These are phyloP conservation scores for Athripsodes cinereus DNA, from an alignment of 2,888 invertebrate species.

Conservation along the genomic window DNA sequence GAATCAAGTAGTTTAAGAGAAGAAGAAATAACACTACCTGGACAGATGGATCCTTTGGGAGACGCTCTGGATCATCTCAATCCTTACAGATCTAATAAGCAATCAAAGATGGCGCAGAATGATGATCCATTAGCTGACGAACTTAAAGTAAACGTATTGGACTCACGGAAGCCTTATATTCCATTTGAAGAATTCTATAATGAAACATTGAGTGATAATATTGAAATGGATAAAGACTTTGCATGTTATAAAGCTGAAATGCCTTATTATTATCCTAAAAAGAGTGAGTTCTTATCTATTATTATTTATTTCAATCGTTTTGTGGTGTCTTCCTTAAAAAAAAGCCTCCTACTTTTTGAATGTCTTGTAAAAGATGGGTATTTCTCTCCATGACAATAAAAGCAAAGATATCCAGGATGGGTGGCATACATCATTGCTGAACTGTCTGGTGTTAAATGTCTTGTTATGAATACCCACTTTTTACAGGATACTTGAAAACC, in stretches of 20 bases:
- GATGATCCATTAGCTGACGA: conserved; percentile 51
- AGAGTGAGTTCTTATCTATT: conserved; percentile 11
- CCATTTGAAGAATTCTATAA: conserved; percentile 91
- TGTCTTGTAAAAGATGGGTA: no score
- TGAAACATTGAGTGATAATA: conserved; percentile 84
- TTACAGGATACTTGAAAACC: no score
- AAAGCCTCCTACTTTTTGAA: no score
- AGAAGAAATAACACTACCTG: conserved; percentile 48
- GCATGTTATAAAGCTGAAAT: conserved; percentile 75
- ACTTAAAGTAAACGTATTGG: conserved; percentile 67
- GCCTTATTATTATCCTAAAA: conserved; percentile 28
- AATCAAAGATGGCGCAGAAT: conserved; percentile 41
- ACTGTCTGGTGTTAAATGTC: no score
- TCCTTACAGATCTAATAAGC: conserved; percentile 40
- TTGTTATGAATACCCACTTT: no score
- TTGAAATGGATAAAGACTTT: conserved; percentile 93
- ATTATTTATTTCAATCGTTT: no score
- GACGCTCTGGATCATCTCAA: conserved; percentile 43
- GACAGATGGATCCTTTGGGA: conserved; percentile 46
- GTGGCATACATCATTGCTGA: no score
- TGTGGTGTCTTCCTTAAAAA: no score
- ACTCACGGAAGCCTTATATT: conserved; percentile 77
- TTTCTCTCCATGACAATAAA: no score
- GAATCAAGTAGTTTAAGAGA: conserved; percentile 59
- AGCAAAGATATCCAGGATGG: no score